phyloP scores from a whole-genome alignment of 2,113 vertebrate species.

The Trematocara nigrifrons region DNA sequence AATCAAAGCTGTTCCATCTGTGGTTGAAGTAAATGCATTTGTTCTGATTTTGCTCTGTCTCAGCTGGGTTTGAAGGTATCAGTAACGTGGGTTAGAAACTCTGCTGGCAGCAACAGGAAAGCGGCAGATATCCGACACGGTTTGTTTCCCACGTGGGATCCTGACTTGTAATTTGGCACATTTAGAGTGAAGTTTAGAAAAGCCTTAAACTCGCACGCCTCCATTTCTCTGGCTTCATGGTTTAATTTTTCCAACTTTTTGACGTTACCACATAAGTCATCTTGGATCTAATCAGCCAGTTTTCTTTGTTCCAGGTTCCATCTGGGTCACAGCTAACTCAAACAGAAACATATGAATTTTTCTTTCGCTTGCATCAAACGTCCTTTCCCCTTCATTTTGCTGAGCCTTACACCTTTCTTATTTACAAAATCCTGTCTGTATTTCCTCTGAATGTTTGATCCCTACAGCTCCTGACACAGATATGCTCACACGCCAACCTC shows the following conservation, averaged over 20 bases:
- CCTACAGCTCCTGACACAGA: neutral
- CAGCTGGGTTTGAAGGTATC: neutral
- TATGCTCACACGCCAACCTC: neutral
- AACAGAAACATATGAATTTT: too few relatives aligned
- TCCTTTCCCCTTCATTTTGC: neutral
- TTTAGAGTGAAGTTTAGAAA: neutral
- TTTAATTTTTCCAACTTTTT: neutral
- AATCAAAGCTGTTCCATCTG: neutral
- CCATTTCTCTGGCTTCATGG: neutral
- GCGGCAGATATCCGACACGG: neutral
- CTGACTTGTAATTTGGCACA: neutral
- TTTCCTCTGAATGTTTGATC: neutral
- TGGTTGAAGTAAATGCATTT: neutral
- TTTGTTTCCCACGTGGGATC: neutral
- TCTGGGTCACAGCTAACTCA: neutral
- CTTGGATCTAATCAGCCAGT: neutral
- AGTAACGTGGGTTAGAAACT: fast-evolving
- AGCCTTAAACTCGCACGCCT: neutral
- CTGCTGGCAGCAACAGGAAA: neutral
- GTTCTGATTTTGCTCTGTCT: neutral
- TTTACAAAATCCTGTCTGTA: neutral
- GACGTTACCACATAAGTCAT: neutral
- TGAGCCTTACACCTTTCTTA: neutral
- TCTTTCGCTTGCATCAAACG: fast-evolving
- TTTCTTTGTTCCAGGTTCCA: neutral